Evolutionary conservation across 2,113 vertebrate genomes (phyloP).

Genomic region (Psammodynastes pulverulentus): DNA sequence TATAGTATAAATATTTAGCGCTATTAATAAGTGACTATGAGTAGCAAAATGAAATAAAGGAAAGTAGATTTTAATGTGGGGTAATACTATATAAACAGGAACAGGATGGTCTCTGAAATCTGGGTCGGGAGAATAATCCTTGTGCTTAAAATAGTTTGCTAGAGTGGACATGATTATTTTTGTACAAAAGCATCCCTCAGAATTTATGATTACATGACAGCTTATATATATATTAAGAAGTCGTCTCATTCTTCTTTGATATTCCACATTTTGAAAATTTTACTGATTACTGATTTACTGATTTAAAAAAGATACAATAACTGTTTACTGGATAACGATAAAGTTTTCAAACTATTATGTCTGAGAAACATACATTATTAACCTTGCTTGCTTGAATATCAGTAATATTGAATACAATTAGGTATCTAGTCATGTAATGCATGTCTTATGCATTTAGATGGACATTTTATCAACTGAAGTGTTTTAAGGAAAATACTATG

Average conservation of each 20-base stretch:
- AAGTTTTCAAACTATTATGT: background rate
- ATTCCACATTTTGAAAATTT: background rate
- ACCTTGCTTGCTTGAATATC: background rate
- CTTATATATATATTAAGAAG: background rate
- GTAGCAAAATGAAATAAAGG: background rate
- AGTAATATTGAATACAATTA: background rate
- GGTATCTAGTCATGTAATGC: background rate
- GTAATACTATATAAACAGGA: background rate
- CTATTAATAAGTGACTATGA: background rate
- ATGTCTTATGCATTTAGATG: background rate
- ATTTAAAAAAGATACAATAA: background rate
- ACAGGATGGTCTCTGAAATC: background rate
- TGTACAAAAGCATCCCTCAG: background rate
- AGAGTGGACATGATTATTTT: background rate
- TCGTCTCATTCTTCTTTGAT: background rate
- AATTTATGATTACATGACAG: background rate
- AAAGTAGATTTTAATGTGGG: background rate
- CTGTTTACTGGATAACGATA: background rate
- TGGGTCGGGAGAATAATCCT: background rate
- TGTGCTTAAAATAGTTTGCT: background rate
- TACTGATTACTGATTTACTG: background rate
- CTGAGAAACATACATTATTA: background rate
- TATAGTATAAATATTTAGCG: background rate
- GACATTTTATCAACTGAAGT: constrained; percentile 26
- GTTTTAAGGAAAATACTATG: background rate